Conservation (phyloP, 2,113 vertebrate species). For the Octodon degus region DNA sequence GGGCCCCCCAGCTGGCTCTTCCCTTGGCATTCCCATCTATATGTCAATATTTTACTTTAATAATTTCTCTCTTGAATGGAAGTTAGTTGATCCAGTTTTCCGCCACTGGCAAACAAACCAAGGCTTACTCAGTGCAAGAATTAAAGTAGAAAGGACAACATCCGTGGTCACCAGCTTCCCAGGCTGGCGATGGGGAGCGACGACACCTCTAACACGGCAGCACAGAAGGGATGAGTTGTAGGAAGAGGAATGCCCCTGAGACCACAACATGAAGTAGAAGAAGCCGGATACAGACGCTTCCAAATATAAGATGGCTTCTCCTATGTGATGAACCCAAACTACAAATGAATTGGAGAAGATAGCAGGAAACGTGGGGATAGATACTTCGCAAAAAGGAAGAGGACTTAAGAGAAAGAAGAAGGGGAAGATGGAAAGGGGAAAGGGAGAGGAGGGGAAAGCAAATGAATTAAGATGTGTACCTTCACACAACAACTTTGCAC, state of each 20-base stretch:
- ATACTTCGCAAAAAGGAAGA: not conserved
- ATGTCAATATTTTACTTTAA: not conserved
- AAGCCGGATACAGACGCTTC: not conserved
- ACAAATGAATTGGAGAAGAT: not conserved
- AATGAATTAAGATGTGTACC: not conserved
- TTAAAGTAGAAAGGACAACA: not conserved
- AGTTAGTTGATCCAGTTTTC: not conserved
- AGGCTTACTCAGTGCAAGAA: not conserved
- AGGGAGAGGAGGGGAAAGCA: not conserved
- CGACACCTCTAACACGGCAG: not conserved
- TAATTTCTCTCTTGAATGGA: not conserved
- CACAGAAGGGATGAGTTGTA: not conserved
- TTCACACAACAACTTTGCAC: not conserved
- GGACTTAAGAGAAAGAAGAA: not conserved
- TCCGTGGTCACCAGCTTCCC: not conserved
- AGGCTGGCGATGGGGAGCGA: not conserved
- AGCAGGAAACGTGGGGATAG: not conserved
- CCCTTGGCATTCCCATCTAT: not conserved
- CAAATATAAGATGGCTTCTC: not conserved
- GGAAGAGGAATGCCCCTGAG: not conserved
- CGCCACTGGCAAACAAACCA: not conserved
- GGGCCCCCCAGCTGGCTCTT: not conserved
- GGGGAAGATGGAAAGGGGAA: not conserved
- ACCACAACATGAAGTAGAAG: not conserved
- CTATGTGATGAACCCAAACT: not conserved